phyloP scores from a whole-genome alignment of 2,888 invertebrate genomes.

The Pycnomerus fuliginosus region DNA sequence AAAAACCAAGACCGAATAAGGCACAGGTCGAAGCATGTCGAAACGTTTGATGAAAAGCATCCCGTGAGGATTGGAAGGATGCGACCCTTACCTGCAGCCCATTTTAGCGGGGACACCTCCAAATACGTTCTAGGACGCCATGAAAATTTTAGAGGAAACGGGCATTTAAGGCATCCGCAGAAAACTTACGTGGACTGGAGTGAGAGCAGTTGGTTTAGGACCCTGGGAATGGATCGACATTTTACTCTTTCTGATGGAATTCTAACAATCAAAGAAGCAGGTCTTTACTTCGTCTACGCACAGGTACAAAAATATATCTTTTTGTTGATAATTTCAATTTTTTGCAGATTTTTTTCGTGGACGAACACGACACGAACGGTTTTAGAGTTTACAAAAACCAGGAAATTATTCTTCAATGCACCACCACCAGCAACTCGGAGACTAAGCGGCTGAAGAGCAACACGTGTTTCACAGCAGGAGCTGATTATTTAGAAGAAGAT shows the following conservation, averaged over 20 bases:
- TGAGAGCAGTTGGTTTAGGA: conserved; percentile 62
- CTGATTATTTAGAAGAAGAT: conserved; percentile 62
- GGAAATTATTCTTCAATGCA: conserved; percentile 69
- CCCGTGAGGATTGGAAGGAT: conserved; percentile 29
- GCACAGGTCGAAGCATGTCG: conserved; percentile 29
- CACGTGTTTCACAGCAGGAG: conserved; percentile 73
- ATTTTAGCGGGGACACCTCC: conserved; percentile 65
- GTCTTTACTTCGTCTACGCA: conserved; percentile 76
- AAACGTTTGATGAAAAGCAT: conserved; percentile 26
- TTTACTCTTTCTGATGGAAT: conserved; percentile 64
- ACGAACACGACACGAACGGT: conserved; percentile 74
- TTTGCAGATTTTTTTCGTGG: conserved; percentile 74
- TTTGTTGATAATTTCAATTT: conserved; percentile 2
- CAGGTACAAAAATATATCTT: conserved; percentile 55
- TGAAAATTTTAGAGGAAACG: conserved; percentile 66
- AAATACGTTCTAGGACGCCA: conserved; percentile 59
- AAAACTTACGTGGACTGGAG: conserved; percentile 69
- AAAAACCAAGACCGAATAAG: conserved; percentile 25
- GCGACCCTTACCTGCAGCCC: conserved; percentile 59
- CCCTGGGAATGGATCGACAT: conserved; percentile 61
- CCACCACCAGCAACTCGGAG: conserved; percentile 62
- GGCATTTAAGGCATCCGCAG: conserved; percentile 63
- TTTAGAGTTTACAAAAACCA: conserved; percentile 69
- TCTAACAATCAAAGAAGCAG: conserved; percentile 67
- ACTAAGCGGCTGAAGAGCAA: conserved; percentile 62